phyloP scores from a whole-genome alignment of 2,888 invertebrate species.

The Augochlorella aurata region DNA sequence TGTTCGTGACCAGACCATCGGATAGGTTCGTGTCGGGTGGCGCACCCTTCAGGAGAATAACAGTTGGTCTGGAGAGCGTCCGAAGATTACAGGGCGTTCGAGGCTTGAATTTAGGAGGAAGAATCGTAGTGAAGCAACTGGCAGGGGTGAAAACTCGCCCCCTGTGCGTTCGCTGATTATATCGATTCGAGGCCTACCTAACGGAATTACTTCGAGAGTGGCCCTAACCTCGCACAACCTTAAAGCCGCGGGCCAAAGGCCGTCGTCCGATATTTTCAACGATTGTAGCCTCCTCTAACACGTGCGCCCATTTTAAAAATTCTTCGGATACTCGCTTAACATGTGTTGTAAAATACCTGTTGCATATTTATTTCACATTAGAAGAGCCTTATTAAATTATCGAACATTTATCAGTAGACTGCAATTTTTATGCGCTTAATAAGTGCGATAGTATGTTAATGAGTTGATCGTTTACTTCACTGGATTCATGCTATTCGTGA shows the following conservation, averaged over 20 bases:
- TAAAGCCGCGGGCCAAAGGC: slow-evolving; percentile 64
- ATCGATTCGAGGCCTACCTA: slow-evolving; percentile 74
- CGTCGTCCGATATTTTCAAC: slow-evolving; percentile 35
- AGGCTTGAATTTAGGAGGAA: slow-evolving; percentile 66
- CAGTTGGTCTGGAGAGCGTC: slow-evolving; percentile 41
- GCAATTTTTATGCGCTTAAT: too few species aligned
- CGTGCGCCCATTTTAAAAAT: background rate
- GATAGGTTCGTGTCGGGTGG: slow-evolving; percentile 34
- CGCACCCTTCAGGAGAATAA: slow-evolving; percentile 40
- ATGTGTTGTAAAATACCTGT: background rate
- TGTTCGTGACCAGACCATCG: slow-evolving; percentile 31
- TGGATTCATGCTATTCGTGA: background rate
- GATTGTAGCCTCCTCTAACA: background rate
- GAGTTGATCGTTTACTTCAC: background rate
- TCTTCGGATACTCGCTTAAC: background rate
- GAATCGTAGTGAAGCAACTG: slow-evolving; percentile 65
- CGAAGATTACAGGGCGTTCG: slow-evolving; percentile 49
- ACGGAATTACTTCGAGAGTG: slow-evolving; percentile 70
- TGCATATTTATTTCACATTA: too few species aligned
- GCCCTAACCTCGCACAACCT: slow-evolving; percentile 76
- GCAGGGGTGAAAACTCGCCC: slow-evolving; percentile 60
- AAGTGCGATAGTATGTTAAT: background rate
- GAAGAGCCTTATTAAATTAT: background rate
- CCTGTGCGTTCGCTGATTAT: slow-evolving; percentile 70
- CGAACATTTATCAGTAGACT: background rate